Base-by-base conservation (phyloP, 2,797 vertebrate species). In the Rhinatrema bivittatum region DNA sequence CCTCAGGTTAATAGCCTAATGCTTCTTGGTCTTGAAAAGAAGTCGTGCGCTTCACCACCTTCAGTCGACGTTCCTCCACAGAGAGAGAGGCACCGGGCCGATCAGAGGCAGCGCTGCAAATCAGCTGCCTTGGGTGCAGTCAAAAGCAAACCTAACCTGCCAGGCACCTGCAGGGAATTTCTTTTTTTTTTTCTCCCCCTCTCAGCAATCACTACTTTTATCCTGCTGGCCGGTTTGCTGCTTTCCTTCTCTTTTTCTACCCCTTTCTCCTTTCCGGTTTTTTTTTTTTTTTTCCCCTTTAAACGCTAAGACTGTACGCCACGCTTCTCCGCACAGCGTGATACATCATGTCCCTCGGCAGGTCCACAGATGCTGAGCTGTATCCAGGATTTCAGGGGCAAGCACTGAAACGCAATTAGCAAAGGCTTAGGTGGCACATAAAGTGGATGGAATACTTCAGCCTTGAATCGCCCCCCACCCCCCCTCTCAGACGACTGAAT, bases 1-100 rank as follows among this genome's bases (percentile, higher is more conserved):
- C 71, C 75, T 65, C 60, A 69, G 56, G 68, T 78, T 81, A 84
- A 80, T 72, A 70, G 72, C 53, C 23, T 83, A 84, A 84, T 79
- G 71, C 57, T 77, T 67, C 53, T 68, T 52, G 47, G 74, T 65
- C 70, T 61, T 39, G 61, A 50, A 76, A 35, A 71, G 72, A 66
- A 68, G 42, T 33, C 29, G 42, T 39, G 51, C 42, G 60, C 47
- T 70, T 64, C 58, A 59, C 50, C 51, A 69, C 44, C 49, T 62
- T 60, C 42, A 58, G 46, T 42, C 57, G 62, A 47, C 41, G 47
- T 66, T 49, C 57, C 60, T 55, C 39, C 42, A 50, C 45, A 51
- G 45, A 60, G 41, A 45, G 53, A 60, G 41, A 45, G 53, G 42
- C 26, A 57, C 10, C 50, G 2, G n/a, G 27, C 43, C 50, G 11